Conservation (phyloP, 2,888 invertebrate species). For the Agrochola lota region DNA sequence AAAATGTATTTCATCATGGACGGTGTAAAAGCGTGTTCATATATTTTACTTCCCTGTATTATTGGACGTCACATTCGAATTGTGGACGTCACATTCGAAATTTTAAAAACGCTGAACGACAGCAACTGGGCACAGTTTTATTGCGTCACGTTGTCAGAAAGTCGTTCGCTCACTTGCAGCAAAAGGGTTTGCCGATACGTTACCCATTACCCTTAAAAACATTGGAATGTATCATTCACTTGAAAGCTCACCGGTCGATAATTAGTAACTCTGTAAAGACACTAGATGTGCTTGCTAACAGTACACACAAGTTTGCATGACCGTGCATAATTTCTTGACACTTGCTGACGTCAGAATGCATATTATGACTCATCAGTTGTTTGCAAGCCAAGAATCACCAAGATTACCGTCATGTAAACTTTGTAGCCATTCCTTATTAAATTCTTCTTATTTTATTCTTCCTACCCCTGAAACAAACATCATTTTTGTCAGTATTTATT, state of each 20-base stretch:
- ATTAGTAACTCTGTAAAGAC: not conserved
- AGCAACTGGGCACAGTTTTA: too few relatives aligned
- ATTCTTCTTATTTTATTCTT: too few relatives aligned
- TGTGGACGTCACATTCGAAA: not conserved
- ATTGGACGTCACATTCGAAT: too few relatives aligned
- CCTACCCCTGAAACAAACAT: not conserved
- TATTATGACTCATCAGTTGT: not conserved
- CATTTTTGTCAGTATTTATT: not conserved
- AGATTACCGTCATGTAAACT: not conserved
- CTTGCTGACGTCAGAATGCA: not conserved
- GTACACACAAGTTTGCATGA: not conserved
- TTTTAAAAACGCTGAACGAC: not conserved
- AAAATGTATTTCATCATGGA: not conserved
- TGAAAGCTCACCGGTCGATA: not conserved
- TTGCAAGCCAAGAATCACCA: not conserved
- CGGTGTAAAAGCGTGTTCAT: too few relatives aligned
- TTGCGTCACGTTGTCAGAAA: not conserved
- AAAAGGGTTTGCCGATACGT: too few relatives aligned
- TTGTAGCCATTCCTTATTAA: too few relatives aligned
- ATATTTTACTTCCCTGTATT: too few relatives aligned
- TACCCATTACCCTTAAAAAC: not conserved
- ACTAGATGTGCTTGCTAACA: not conserved
- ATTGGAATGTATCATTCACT: not conserved
- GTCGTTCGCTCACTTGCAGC: too few relatives aligned
- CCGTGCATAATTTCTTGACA: not conserved